Base-by-base conservation (phyloP, 2,113 vertebrate species). In the Xiphorhynchus elegans region DNA sequence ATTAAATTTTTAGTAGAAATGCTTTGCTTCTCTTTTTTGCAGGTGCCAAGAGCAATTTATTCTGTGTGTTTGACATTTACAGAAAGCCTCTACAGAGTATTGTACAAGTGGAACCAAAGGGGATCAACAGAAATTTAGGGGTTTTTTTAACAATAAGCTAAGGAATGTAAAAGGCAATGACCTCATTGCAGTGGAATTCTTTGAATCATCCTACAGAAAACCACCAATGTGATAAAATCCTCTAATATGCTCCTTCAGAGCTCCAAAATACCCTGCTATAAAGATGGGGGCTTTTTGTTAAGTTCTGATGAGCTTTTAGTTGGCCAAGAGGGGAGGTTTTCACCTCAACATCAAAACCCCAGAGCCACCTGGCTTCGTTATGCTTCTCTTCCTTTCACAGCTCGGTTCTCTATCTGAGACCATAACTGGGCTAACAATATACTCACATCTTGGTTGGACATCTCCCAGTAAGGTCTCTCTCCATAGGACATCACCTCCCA, bases 381-480 rank as follows among this genome's bases (percentile, higher is more conserved):
- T 76, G 96, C 93, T 84, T 66, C 77, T 16, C 94, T 97, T 98
- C 96, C 94, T 95, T 90, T 85, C 96, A 90, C 97, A 96, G 96
- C 87, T 93, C 94, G 90, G 89, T 87, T 44, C 68, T 96, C 91
- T 58, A 91, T 94, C 74, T 87, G 67, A 93, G 86, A 94, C 72
- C 67, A 87, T 47, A 95, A 91, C 66, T 95, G 76, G 92, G 84
- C 33, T 44, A 81, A 64, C 37, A 93, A 72, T 63, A 72, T 95
- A 99, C 99, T 99, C 96, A 99, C 99, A 96, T 99, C 99, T 97
- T 99, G 99, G 98, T 99, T 99, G 97, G 99, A 99, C 99, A 99
- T 99, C 96, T 99, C 99, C 99, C 99, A 99, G 97, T 99, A 99
- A 66, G 99, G 99, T 89, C 99, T 98, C 91, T 99, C 99, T 89